Percentiles rank a stretch among this genome's conserved stretches.
Evolutionary conservation across 2,113 vertebrate species (phyloP).

Genomic region (Mormyrus lacerda): DNA sequence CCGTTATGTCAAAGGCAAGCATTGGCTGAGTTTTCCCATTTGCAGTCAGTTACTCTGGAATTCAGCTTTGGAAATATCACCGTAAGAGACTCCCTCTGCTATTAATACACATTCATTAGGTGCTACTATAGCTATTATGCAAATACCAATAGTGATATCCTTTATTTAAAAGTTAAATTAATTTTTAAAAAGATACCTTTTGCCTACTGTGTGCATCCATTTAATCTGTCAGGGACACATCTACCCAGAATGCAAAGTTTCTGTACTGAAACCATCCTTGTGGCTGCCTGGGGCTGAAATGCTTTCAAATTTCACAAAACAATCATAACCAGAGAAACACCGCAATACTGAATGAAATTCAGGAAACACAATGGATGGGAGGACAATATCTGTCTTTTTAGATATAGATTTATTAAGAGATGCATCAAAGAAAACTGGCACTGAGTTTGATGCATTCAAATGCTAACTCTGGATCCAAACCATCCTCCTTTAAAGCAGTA

Average conservation of each 20-base stretch:
- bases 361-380: too few species aligned
- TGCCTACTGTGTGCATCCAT: not conserved
- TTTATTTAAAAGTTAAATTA: not conserved
- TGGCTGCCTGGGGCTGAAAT: not conserved
- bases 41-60: not conserved
- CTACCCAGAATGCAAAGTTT: not conserved
- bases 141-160: not conserved
- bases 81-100: not conserved
- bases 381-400: not conserved
- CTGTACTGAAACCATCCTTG: not conserved
- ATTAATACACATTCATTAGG: not conserved
- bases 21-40: not conserved
- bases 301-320: not conserved
- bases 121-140: not conserved
- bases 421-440: not conserved
- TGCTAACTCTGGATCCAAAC: not conserved
- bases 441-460: not conserved
- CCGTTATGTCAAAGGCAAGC: not conserved
- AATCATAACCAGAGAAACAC: not conserved
- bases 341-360: not conserved
- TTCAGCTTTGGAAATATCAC: not conserved
- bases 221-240: not conserved
- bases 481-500: not conserved
- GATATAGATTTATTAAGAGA: not conserved
- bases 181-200: not conserved